Evolutionary conservation across 2,797 vertebrate genomes (phyloP), one percentile per base, ranked within the genome.

Genomic region (Chrosomus eos): DNA sequence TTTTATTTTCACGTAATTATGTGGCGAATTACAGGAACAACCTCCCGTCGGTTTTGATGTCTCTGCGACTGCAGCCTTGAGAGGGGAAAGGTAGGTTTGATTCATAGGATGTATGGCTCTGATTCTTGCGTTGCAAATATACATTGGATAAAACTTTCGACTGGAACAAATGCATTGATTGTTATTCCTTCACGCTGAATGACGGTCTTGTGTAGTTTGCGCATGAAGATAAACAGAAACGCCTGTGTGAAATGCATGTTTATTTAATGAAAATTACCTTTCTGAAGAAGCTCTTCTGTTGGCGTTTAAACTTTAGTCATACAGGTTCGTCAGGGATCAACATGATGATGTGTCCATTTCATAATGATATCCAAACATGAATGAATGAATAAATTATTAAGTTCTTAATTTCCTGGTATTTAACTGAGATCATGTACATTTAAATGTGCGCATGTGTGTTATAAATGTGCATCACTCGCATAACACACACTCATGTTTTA

Each of bases 31-130:
- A 72, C 51, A 85, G 38, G 62, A 16, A 62, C 5, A 31, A 14
- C 5, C 51, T 70, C 6, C 9, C 23, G 67, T 80, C 51, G 40
- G 66, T 13, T 51, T 23, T 33, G 55, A 60, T 62, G 66, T 16
- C 43, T 64, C 9, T 21, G 26, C 26, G 28, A 62, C 53, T 51
- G 40, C 67, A 64, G 10, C 2, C 38, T 71, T 26, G 53, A 71
- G 38, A 21, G 26, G 38, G 7, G 14, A 16, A 26, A 72, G 83
- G 76, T 85, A 85, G 66, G 75, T 85, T 80, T 71, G 67, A 72
- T 79, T 60, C 53, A 72, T 1, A 19, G 0, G 13, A 58, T 62
- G 75, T 16, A 31, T 19, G 64, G 14, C 10, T n/a, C 72, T 40
- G 26, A 23, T 43, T 53, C 51, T n/a, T 38, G 67, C 58, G 10